Conservation (phyloP, 2,888 invertebrate genomes). For the Phyllotreta striolata region DNA sequence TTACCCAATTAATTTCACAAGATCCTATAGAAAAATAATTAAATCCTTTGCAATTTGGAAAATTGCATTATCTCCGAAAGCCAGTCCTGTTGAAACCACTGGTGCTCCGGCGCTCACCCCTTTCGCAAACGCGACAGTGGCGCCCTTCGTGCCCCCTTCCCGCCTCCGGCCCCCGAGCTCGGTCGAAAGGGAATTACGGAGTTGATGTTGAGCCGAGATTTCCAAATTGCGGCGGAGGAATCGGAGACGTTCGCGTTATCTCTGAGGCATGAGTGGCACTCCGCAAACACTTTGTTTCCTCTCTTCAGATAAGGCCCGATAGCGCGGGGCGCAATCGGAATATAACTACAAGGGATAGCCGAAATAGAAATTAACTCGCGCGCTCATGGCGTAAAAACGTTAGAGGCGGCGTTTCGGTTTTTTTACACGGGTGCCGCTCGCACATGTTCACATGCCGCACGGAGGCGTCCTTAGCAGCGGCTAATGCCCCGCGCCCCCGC, state of each 20-base stretch:
- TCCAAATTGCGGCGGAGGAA: slow-evolving; percentile 10
- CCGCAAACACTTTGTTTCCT: slow-evolving; percentile 15
- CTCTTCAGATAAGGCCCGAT: neutral
- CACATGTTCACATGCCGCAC: slow-evolving; percentile 59
- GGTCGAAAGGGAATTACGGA: slow-evolving; percentile 22
- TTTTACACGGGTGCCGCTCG: slow-evolving; percentile 49
- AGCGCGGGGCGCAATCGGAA: no score
- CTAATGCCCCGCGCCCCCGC: slow-evolving; percentile 70
- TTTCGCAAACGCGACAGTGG: slow-evolving; percentile 13
- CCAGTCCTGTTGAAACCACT: slow-evolving; percentile 7
- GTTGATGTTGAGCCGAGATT: neutral
- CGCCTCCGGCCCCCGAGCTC: slow-evolving; percentile 40
- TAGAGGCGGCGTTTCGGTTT: slow-evolving; percentile 22
- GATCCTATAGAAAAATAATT: no score
- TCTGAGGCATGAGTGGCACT: slow-evolving; percentile 15
- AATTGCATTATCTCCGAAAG: neutral
- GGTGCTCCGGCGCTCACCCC: slow-evolving; percentile 24
- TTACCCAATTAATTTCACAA: no score
- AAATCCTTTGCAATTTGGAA: neutral
- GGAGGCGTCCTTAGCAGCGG: slow-evolving; percentile 67
- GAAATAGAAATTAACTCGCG: no score
- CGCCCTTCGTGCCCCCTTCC: slow-evolving; percentile 28
- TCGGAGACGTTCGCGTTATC: slow-evolving; percentile 16
- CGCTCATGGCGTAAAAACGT: no score
- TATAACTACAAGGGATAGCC: no score